A percentile compares a stretch with the other conserved stretches of the same genome.
These are phyloP conservation scores for Diogma glabrata DNA, from an alignment of 2,888 invertebrate genomes.

Conservation along the genomic window DNA sequence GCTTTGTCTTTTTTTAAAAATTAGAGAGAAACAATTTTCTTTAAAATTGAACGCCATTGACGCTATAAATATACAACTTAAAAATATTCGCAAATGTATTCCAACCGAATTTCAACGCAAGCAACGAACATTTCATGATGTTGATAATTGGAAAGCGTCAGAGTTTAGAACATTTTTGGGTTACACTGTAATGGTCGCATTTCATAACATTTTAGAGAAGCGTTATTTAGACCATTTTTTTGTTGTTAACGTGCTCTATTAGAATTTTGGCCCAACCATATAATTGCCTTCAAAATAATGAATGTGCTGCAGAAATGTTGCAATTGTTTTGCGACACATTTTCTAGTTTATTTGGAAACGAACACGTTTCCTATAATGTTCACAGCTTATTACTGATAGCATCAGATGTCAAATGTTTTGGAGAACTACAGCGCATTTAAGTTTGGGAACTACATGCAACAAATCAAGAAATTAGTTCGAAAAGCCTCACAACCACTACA, in stretches of 20 bases:
- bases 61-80: not conserved
- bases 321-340: conserved; percentile 13
- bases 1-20: no score
- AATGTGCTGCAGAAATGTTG: conserved; percentile 6
- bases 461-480: not conserved
- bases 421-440: conserved; percentile 3
- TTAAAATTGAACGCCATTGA: no score
- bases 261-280: conserved; percentile 2
- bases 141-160: not conserved
- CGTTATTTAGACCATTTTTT: not conserved
- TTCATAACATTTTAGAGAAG: not conserved
- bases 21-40: no score
- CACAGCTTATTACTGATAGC: conserved; percentile 15
- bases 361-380: conserved; percentile 16
- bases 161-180: conserved; percentile 4
- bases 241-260: not conserved
- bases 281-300: conserved; percentile 5
- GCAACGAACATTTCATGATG: not conserved
- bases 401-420: conserved; percentile 11
- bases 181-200: conserved; percentile 1
- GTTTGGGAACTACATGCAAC: conserved; percentile 1
- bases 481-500: conserved; percentile 1
- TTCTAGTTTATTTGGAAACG: conserved; percentile 14
- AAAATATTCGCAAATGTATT: not conserved
- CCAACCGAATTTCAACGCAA: not conserved